Evolutionary conservation across 2,888 invertebrate genomes (phyloP).

Genomic region (Phasia obesa): DNA sequence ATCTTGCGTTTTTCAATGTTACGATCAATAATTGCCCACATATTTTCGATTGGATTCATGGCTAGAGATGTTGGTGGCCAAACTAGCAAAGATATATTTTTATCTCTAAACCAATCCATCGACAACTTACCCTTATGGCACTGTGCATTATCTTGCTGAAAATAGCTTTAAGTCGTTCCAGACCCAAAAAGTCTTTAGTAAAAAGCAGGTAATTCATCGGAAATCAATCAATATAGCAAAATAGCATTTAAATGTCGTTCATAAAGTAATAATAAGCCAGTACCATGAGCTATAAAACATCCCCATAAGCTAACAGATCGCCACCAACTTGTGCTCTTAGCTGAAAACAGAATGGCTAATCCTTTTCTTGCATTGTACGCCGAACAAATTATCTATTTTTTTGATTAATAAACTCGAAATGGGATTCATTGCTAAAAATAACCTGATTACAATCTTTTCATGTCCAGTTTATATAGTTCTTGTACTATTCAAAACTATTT

Average conservation of each 20-base stretch:
- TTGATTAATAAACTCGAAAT: background rate
- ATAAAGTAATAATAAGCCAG: conserved; percentile 15
- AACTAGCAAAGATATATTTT: background rate
- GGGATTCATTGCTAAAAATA: conserved; percentile 5
- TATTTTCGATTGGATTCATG: too few species aligned
- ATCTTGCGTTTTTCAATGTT: too few species aligned
- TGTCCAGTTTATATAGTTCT: background rate
- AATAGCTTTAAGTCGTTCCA: conserved; percentile 13
- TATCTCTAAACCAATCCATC: conserved; percentile 9
- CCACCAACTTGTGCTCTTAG: conserved; percentile 8
- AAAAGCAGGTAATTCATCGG: background rate
- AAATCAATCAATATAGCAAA: background rate
- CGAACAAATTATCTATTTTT: conserved; percentile 8
- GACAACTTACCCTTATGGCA: conserved; percentile 4
- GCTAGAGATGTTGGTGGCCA: background rate
- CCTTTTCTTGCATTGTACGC: conserved; percentile 8
- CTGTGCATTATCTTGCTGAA: conserved; percentile 10
- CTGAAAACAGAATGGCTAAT: conserved; percentile 6
- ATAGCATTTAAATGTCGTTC: conserved; percentile 6
- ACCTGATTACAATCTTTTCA: background rate
- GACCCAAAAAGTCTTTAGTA: background rate
- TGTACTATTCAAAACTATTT: background rate
- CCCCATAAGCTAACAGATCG: conserved; percentile 2
- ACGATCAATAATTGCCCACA: too few species aligned
- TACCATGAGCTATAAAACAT: conserved; percentile 7